phyloP scores from a whole-genome alignment of 2,888 invertebrate genomes.

The Netelia fuscicornis region DNA sequence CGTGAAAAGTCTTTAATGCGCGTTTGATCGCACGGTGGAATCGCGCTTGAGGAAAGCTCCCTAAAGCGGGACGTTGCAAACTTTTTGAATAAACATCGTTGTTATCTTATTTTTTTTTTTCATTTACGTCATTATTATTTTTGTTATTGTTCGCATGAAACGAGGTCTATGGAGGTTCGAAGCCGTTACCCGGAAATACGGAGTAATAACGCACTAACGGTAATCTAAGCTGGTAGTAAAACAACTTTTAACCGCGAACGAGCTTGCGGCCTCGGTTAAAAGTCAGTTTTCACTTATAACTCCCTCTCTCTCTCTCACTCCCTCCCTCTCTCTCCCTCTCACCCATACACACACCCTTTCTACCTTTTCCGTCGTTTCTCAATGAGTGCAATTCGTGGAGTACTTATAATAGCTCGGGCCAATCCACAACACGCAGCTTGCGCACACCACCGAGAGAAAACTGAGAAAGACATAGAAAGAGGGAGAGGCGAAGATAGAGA shows the following conservation, averaged over 20 bases:
- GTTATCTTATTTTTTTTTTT: no score
- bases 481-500: no score
- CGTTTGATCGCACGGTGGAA: no score
- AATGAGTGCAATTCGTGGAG: slow-evolving; percentile 13
- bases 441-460: neutral
- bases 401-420: slow-evolving; percentile 29
- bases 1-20: no score
- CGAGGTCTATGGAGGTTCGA: neutral
- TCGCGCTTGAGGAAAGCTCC: no score
- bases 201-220: slow-evolving; percentile 36
- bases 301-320: slow-evolving; percentile 1
- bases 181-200: slow-evolving; percentile 16
- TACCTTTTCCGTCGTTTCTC: neutral
- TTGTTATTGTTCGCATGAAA: neutral
- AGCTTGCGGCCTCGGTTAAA: slow-evolving; percentile 43
- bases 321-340: neutral
- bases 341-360: slow-evolving; percentile 16
- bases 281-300: slow-evolving; percentile 53
- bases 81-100: no score
- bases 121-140: no score
- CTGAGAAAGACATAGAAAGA: no score
- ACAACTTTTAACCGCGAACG: slow-evolving; percentile 57
- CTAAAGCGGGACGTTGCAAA: no score
- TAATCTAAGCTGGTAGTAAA: slow-evolving; percentile 52
- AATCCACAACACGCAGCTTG: neutral